Evolutionary conservation across 2,888 invertebrate genomes (phyloP).

Genomic region (Bruchidius siliquastri): DNA sequence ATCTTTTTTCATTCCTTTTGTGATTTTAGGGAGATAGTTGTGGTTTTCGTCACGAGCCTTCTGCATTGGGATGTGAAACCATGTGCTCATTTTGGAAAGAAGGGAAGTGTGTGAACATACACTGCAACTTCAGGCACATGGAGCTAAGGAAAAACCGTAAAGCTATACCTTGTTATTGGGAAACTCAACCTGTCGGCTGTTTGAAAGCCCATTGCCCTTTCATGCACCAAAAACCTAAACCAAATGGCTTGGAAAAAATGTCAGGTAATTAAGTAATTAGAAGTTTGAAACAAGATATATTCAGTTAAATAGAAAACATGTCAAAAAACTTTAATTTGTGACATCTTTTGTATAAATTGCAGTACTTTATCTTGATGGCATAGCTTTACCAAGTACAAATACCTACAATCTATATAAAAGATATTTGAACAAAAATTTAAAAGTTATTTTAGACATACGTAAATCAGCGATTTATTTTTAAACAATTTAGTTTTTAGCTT

Average conservation of each 20-base stretch:
- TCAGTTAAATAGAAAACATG: too few species aligned
- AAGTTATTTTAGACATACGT: too few species aligned
- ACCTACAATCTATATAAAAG: too few species aligned
- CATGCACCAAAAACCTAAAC: slow-evolving; percentile 57
- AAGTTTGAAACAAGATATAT: too few species aligned
- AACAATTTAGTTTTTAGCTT: too few species aligned
- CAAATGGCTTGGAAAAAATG: slow-evolving; percentile 20
- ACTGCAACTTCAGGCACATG: slow-evolving; percentile 82
- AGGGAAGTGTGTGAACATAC: slow-evolving; percentile 71
- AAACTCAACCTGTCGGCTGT: slow-evolving; percentile 79
- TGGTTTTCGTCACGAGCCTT: slow-evolving; percentile 78
- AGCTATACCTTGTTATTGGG: slow-evolving; percentile 83
- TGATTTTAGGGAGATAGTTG: slow-evolving; percentile 67
- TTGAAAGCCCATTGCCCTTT: slow-evolving; percentile 82
- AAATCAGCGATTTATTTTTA: too few species aligned
- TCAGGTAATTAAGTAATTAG: too few species aligned
- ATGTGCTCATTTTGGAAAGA: slow-evolving; percentile 79
- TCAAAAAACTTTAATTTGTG: too few species aligned
- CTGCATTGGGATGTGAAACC: slow-evolving; percentile 76
- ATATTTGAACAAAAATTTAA: too few species aligned
- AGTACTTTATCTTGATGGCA: too few species aligned
- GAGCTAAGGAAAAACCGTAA: slow-evolving; percentile 78
- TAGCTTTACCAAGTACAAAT: too few species aligned
- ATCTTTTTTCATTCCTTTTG: background rate
- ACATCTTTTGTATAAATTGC: too few species aligned